These are phyloP conservation scores for Ormyrus labotus DNA, from an alignment of 2,888 invertebrate genomes.

Conservation along the genomic window DNA sequence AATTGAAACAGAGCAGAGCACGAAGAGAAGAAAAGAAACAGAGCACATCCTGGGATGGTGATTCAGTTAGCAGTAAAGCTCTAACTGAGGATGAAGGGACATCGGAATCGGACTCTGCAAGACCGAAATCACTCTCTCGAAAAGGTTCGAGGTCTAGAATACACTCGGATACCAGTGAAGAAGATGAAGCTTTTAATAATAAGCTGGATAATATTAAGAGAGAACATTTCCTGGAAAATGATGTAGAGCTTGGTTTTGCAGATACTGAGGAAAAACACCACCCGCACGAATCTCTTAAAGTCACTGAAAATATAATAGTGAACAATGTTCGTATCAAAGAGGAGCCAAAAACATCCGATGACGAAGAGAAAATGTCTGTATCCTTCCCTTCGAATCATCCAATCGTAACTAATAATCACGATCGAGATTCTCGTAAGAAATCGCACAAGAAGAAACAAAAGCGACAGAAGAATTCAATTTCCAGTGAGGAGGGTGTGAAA, in stretches of 20 bases:
- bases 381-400: constrained; percentile 67
- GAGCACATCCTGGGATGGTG: constrained; percentile 92
- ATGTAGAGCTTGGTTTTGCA: constrained; percentile 77
- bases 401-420: constrained; percentile 70
- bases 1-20: constrained; percentile 90
- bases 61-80: constrained; percentile 80
- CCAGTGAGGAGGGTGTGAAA: constrained; percentile 71
- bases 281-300: constrained; percentile 63
- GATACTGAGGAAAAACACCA: constrained; percentile 73
- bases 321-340: constrained; percentile 69
- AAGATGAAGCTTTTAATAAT: constrained; percentile 80
- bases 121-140: constrained; percentile 79
- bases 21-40: constrained; percentile 93
- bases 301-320: constrained; percentile 60
- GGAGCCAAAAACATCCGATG: constrained; percentile 72
- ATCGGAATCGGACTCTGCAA: constrained; percentile 76
- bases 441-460: constrained; percentile 90
- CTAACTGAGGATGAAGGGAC: constrained; percentile 73
- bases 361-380: constrained; percentile 69
- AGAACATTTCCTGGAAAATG: constrained; percentile 80
- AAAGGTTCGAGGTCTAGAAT: constrained; percentile 85
- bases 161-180: constrained; percentile 87
- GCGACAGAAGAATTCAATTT: constrained; percentile 82
- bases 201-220: constrained; percentile 78
- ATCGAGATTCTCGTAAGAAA: constrained; percentile 80